These are phyloP conservation scores for Ochropleura leucogaster DNA, from an alignment of 2,888 invertebrate genomes.

Conservation along the genomic window DNA sequence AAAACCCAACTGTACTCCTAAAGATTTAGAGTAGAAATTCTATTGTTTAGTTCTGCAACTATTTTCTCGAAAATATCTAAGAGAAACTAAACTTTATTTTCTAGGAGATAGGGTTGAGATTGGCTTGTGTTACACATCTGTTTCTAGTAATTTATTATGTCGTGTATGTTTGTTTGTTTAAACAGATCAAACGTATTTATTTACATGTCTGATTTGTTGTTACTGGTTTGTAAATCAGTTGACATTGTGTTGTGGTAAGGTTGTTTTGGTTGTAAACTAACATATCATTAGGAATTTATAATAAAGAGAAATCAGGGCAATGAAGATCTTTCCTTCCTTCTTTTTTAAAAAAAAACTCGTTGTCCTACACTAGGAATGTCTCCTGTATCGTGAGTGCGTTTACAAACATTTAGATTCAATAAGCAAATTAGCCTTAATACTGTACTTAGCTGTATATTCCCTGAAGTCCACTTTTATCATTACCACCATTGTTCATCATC, in stretches of 20 bases:
- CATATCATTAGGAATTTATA: slow-evolving; percentile 3
- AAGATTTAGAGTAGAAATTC: neutral
- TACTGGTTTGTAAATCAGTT: slow-evolving; percentile 51
- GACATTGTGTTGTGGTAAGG: slow-evolving; percentile 23
- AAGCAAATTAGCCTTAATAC: too few species aligned
- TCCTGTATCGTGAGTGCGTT: too few species aligned
- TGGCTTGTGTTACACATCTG: slow-evolving; percentile 15
- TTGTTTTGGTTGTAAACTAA: slow-evolving; percentile 5
- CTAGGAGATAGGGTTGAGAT: rapidly evolving
- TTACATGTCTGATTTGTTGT: slow-evolving; percentile 58
- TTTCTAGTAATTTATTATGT: slow-evolving; percentile 52
- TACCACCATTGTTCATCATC: too few species aligned
- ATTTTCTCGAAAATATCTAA: neutral
- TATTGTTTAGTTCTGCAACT: neutral
- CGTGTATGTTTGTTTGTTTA: slow-evolving; percentile 57
- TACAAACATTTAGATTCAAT: too few species aligned
- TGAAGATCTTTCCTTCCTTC: too few species aligned
- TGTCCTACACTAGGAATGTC: too few species aligned
- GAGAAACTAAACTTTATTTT: neutral
- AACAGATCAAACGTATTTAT: slow-evolving; percentile 64
- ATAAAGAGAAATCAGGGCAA: neutral
- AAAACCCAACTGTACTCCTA: neutral
- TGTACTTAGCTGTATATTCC: too few species aligned
- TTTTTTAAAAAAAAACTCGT: too few species aligned
- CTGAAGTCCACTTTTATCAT: too few species aligned